These are phyloP conservation scores for Antennarius striatus DNA, from an alignment of 2,113 vertebrate genomes.

Conservation along the genomic window DNA sequence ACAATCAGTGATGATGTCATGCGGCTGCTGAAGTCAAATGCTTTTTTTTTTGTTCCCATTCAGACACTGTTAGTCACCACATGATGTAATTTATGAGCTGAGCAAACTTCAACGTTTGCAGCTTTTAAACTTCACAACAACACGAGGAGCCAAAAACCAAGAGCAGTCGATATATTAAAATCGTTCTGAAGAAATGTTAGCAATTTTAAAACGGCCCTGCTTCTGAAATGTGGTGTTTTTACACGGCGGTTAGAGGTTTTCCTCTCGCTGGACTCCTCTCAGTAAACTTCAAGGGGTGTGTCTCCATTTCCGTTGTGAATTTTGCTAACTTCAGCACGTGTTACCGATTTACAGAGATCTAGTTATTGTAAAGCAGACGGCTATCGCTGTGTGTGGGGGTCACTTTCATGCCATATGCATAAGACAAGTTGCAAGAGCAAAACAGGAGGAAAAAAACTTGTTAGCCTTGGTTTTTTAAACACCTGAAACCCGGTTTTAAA, in stretches of 20 bases:
- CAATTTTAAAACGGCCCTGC: conserved; percentile 20
- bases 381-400: background rate
- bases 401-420: too few species aligned
- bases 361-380: background rate
- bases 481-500: conserved; percentile 3
- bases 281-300: conserved; percentile 53
- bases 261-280: conserved; percentile 36
- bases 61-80: too few species aligned
- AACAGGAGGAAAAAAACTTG: background rate
- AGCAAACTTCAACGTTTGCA: background rate
- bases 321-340: conserved; percentile 52
- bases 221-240: conserved; percentile 40
- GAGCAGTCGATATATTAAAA: background rate
- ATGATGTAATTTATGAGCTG: too few species aligned
- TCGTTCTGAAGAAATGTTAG: conserved; percentile 10
- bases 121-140: conserved; percentile 6
- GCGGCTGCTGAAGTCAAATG: too few species aligned
- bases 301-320: conserved; percentile 53
- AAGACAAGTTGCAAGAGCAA: background rate
- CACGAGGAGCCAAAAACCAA: background rate
- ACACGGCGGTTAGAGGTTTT: conserved; percentile 32
- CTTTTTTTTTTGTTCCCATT: too few species aligned
- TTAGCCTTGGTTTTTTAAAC: too few species aligned
- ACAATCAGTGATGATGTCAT: too few species aligned
- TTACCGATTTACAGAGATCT: conserved; percentile 48